Evolutionary conservation across 2,888 invertebrate species (phyloP).

Genomic region (Nemotelus nigrinus): DNA sequence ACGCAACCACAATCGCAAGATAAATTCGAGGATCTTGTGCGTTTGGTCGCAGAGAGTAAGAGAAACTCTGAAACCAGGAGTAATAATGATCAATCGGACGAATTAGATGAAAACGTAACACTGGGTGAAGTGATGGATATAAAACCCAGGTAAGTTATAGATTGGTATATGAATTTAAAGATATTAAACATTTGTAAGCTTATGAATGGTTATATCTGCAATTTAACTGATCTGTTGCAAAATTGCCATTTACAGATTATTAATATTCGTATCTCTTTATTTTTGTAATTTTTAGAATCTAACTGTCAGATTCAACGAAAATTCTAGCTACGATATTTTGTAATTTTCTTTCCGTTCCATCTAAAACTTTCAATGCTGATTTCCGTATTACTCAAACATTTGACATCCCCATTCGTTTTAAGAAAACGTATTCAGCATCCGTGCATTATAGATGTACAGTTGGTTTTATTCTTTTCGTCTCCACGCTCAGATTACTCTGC

Average conservation of each 20-base stretch:
- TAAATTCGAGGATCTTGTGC: constrained; percentile 60
- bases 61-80: constrained; percentile 54
- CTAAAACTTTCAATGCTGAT: too few relatives aligned
- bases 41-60: constrained; percentile 55
- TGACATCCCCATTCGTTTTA: too few relatives aligned
- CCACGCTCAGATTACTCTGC: constrained; percentile 2
- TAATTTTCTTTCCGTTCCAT: too few relatives aligned
- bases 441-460: too few relatives aligned
- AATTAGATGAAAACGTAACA: constrained; percentile 75
- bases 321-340: too few relatives aligned
- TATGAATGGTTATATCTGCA: too few relatives aligned
- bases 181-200: not conserved
- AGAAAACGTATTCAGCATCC: too few relatives aligned
- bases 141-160: constrained; percentile 62
- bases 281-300: not conserved
- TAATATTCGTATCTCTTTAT: not conserved
- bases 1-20: constrained; percentile 57
- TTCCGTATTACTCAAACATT: too few relatives aligned
- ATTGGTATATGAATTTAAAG: not conserved
- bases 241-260: not conserved
- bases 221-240: too few relatives aligned
- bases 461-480: not conserved
- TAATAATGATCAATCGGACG: constrained; percentile 61
- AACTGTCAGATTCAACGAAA: too few relatives aligned
- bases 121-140: constrained; percentile 74